phyloP scores from a whole-genome alignment of 30 jellyfish, hydroid and myxozoan species.

The Aurelia sp. region DNA sequence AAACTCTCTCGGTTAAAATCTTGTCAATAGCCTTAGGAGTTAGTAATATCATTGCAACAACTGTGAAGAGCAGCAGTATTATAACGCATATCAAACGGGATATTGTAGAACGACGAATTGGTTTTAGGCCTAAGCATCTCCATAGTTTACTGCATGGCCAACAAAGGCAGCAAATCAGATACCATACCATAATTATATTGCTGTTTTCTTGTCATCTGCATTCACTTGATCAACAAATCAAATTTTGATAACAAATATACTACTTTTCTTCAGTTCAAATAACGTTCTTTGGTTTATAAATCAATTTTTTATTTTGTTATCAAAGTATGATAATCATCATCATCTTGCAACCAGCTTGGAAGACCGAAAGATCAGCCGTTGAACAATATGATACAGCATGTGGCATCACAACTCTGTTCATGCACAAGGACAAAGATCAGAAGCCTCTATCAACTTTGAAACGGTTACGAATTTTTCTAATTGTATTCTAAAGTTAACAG shows the following conservation, averaged over 20 bases:
- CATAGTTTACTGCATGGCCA: constrained; percentile 76
- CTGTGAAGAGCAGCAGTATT: constrained; percentile 34
- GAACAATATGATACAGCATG: constrained; percentile 35
- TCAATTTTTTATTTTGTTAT: too few species aligned
- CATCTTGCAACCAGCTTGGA: constrained; percentile 14
- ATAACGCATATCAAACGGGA: constrained; percentile 64
- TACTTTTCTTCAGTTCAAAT: background rate
- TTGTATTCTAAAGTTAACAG: too few species aligned
- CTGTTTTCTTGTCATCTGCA: background rate
- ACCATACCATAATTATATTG: background rate
- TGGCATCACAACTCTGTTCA: constrained; percentile 18
- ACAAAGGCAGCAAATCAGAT: constrained; percentile 40
- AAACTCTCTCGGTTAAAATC: constrained; percentile 35
- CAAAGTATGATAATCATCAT: background rate
- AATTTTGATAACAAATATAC: too few species aligned
- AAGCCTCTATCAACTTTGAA: background rate
- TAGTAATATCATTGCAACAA: constrained; percentile 46
- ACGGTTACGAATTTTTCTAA: background rate
- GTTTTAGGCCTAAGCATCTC: constrained; percentile 59
- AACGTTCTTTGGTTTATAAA: background rate
- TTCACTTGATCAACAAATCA: too few species aligned
- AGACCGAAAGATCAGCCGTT: constrained; percentile 47
- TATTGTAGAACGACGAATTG: constrained; percentile 64
- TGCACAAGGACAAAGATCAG: background rate
- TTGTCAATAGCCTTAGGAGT: constrained; percentile 62